Evolutionary conservation across 2,113 vertebrate genomes (phyloP).

Genomic region (Hippocampus comes): DNA sequence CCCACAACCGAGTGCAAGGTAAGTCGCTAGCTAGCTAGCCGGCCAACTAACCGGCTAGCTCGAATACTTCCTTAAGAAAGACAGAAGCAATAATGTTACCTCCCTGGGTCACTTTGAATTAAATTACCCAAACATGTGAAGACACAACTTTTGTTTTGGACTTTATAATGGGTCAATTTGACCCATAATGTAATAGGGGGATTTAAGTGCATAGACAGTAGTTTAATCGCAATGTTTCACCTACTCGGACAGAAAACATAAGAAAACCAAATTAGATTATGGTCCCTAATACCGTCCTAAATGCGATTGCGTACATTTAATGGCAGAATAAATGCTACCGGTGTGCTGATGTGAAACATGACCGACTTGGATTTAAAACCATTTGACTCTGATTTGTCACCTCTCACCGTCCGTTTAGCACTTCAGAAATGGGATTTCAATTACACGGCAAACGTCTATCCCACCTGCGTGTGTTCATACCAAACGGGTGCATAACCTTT

Average conservation of each 20-base stretch:
- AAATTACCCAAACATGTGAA: background rate
- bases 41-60: no score
- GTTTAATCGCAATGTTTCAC: background rate
- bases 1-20: background rate
- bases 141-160: background rate
- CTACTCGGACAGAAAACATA: background rate
- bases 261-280: background rate
- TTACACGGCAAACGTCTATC: slow-evolving; percentile 45
- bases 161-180: background rate
- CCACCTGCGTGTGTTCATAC: slow-evolving; percentile 54
- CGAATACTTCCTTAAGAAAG: no score
- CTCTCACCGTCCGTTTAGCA: slow-evolving; percentile 28
- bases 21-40: background rate
- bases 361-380: slow-evolving; percentile 7
- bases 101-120: background rate
- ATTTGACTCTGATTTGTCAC: slow-evolving; percentile 4
- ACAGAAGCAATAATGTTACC: no score
- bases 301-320: slow-evolving; percentile 1
- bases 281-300: background rate
- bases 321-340: slow-evolving; percentile 1
- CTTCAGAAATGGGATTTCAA: slow-evolving; percentile 55
- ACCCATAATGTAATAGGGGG: background rate
- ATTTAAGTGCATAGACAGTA: background rate
- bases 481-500: slow-evolving; percentile 67
- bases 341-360: slow-evolving; percentile 6